A percentile compares a stretch with the other conserved stretches of the same genome.
These are phyloP conservation scores for Archocentrus centrarchus DNA, from an alignment of 2,113 vertebrate species.

Conservation along the genomic window DNA sequence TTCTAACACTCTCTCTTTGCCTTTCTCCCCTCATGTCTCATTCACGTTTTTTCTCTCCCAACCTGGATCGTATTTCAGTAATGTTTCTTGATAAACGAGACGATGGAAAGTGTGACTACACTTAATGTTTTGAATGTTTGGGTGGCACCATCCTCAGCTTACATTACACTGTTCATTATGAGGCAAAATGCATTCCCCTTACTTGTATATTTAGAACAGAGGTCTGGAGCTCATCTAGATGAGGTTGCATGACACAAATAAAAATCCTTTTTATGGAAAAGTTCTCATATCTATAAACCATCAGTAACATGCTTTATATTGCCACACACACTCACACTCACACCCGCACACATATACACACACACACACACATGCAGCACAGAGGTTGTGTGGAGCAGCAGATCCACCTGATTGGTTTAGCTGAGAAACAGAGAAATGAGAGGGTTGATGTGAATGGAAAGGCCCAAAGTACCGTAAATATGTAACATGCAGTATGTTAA, in stretches of 20 bases:
- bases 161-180: constrained; percentile 50
- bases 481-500: constrained; percentile 33
- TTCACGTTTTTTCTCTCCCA: neutral
- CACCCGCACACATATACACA: constrained; percentile 1
- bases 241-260: constrained; percentile 47
- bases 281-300: constrained; percentile 7
- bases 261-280: fast-evolving
- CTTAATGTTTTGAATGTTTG: constrained; percentile 50
- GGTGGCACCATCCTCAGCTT: constrained; percentile 52
- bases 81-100: constrained; percentile 87
- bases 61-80: constrained; percentile 81
- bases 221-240: constrained; percentile 23
- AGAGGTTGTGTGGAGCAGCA: constrained; percentile 24
- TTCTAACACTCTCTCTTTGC: constrained; percentile 50
- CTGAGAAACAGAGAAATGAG: constrained; percentile 59
- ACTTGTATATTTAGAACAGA: constrained; percentile 22
- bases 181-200: constrained; percentile 28
- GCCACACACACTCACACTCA: neutral
- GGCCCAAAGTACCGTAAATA: constrained; percentile 42
- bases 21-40: constrained; percentile 16
- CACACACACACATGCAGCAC: neutral
- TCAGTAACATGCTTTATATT: neutral
- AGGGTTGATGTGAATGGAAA: constrained; percentile 52
- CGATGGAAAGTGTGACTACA: constrained; percentile 77
- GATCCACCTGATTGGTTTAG: constrained; percentile 63